Evolutionary conservation across 1,140 invertebrate species (phyloP), one percentile per base, ranked within the genome.

Genomic region (Cydia pomonella): DNA sequence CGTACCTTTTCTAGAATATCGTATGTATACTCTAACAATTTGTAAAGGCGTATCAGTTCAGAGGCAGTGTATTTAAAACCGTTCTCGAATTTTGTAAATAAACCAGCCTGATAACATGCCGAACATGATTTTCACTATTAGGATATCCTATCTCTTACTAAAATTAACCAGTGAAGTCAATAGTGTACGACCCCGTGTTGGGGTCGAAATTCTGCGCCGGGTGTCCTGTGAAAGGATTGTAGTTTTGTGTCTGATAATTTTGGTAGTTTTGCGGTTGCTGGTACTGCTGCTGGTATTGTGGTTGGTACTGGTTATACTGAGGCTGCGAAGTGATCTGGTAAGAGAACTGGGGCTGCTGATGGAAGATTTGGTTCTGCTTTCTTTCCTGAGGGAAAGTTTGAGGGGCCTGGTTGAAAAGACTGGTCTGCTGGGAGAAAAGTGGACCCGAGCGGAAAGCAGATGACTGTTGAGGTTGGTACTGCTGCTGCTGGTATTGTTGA

Each of bases 181-280:
- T 94, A 21, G 94, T 94, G 85, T 97, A 97, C 16, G 96, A 96
- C 23, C 95, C 96, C 64, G 94, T 94, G 82, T 91, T 94, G n/a
- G 95, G 93, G 80, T 96, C 95, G 66, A 95, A 93, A 79, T 95
- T 96, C 63, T 94, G 93, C 0, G 95, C 94, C 7, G 95, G 95
- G 79, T 96, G 95, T 9, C 94, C 94, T 74, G 89, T 82, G 83
- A 94, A 94, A 13, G 88, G 89, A 78, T 93, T 93, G 81, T 79
- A 89, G 73, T 87, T 91, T 75, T 93, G 94, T 62, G 87, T 90
- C 75, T 93, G 89, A 27, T 69, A 69, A 23, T 59, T 59, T 9
- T 93, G 89, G 75, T 89, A 87, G 76, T 85, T 91, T 53, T 89
- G 87, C 12, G 89, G 84, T 62, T 92, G 87, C 71, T 89, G 88